phyloP scores from a whole-genome alignment of 92 coral and sea anemone genomes.

The Phenganax stokvisi region DNA sequence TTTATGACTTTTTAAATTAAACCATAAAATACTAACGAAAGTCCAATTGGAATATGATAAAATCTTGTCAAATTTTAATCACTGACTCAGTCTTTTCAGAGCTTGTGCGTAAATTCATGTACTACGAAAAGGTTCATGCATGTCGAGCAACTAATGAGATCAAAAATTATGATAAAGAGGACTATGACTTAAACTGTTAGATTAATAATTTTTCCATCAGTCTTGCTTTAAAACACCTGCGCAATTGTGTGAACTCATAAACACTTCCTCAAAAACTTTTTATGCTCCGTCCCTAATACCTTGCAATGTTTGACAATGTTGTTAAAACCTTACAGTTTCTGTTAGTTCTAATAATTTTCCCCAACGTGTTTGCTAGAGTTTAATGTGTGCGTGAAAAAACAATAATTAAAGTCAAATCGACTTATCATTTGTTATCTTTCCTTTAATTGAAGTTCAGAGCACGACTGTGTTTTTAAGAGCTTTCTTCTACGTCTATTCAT shows the following conservation, averaged over 20 bases:
- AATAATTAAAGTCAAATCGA: neutral
- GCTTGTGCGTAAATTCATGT: neutral
- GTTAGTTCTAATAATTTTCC: neutral
- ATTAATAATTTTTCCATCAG: neutral
- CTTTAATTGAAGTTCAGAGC: neutral
- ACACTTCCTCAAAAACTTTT: no score
- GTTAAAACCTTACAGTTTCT: neutral
- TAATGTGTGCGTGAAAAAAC: neutral
- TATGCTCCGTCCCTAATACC: neutral
- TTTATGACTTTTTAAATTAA: slow-evolving; percentile 1
- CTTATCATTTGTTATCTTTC: neutral
- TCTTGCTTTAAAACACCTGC: neutral
- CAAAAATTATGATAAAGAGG: neutral
- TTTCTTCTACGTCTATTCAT: neutral
- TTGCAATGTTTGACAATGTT: neutral
- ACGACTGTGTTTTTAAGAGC: neutral
- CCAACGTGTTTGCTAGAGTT: neutral
- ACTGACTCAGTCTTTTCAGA: no score
- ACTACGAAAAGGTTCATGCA: neutral
- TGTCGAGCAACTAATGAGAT: neutral
- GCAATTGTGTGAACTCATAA: neutral
- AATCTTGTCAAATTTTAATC: neutral
- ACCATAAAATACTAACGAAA: neutral
- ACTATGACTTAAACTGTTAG: neutral
- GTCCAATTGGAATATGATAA: neutral